These are phyloP conservation scores for Ptilorrhoa leucosticta DNA, from an alignment of 2,113 vertebrate species.

Conservation along the genomic window DNA sequence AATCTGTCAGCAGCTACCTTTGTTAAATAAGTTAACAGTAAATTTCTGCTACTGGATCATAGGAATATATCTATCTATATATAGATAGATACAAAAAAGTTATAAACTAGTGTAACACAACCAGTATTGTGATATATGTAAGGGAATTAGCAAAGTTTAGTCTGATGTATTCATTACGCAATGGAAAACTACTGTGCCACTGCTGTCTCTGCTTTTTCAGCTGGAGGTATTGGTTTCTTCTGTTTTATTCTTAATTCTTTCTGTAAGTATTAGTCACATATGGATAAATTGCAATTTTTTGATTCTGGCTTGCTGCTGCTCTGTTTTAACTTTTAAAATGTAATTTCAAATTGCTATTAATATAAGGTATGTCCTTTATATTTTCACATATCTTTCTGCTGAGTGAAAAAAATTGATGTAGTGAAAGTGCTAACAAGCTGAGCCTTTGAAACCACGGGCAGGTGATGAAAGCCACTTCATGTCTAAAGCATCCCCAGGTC, in stretches of 20 bases:
- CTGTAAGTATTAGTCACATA: neutral
- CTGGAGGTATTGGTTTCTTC: neutral
- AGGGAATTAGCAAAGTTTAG: neutral
- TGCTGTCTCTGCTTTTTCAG: neutral
- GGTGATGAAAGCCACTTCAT: constrained; percentile 62
- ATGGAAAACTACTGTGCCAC: neutral
- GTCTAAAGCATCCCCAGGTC: constrained; percentile 64
- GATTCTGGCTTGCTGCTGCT: neutral
- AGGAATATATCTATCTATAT: neutral
- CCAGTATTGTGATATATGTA: neutral
- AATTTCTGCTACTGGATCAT: neutral
- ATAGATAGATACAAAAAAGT: neutral
- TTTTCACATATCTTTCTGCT: constrained; percentile 6
- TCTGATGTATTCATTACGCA: neutral
- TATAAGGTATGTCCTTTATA: neutral
- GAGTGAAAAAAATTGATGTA: neutral
- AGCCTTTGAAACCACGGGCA: constrained; percentile 47
- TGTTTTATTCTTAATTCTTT: neutral
- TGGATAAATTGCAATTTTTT: neutral
- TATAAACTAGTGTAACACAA: neutral
- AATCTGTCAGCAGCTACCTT: neutral
- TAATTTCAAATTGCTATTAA: neutral
- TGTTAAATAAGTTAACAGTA: neutral
- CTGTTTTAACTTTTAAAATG: neutral
- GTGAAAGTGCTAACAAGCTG: constrained; percentile 48